Base-by-base conservation (phyloP, 1,140 invertebrate genomes). In the Alviniconcha marisindica region DNA sequence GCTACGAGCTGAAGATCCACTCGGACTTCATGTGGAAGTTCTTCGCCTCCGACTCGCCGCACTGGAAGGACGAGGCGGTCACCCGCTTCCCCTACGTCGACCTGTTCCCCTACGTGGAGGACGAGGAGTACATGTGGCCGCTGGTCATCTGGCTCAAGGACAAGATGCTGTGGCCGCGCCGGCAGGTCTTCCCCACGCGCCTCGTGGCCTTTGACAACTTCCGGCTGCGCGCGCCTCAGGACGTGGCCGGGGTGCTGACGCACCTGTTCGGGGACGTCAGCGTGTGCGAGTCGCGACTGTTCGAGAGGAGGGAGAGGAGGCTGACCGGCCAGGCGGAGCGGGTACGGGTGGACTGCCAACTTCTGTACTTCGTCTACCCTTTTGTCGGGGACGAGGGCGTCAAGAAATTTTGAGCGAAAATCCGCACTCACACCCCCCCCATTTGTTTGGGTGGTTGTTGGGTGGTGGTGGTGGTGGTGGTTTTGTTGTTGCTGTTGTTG, bases 71-170 rank as follows among this genome's bases (percentile, higher is more conserved):
- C 12, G 82, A 81, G 66, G 60, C 66, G 63, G 40, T 69, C 31
- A 84, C 51, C 73, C 84, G 84, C 31, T 89, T 86, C 80, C 88
- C 88, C 18, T 89, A 87, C 76, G 60, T 89, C 15, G 88, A 88
- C 63, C 69, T 88, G 15, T 88, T 85, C 51, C 84, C 87, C 51
- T 89, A 81, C 74, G 56, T 48, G 24, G 83, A 88, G 7, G 83
- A 88, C 74, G 51, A 44, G 24, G 84, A 78, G 0, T 82, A 87
- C 54, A n/a, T 89, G 10, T 88, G 82, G 83, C 85, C 88, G 54
- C 63, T 86, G 14, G 66, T 82, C 63, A 83, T 77, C 33, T 87
- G 85, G 63, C 77, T 71, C 31, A 89, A 89, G 42, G 51, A 79
- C 14, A 81, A 87, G 3, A 73, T 89, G 18, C 87, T 89, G 73